Conservation (phyloP, 2,797 vertebrate genomes). For the Clarias pachynema region DNA sequence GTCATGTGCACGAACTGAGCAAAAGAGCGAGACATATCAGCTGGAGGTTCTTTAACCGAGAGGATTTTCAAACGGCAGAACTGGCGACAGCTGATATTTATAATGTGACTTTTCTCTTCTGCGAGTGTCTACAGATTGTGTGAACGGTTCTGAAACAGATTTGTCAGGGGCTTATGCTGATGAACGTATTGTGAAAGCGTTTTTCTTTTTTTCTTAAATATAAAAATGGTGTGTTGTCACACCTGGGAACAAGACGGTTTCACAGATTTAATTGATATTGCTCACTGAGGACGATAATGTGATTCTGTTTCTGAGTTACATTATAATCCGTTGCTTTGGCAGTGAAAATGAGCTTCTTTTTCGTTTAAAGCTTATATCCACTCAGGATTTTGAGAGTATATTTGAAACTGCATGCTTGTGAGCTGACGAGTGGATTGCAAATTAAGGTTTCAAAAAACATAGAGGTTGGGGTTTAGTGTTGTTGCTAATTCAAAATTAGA, state of each 20-base stretch:
- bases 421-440: not conserved
- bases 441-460: not conserved
- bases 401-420: not conserved
- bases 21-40: not conserved
- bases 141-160: not conserved
- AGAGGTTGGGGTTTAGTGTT: not conserved
- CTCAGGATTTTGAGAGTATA: not conserved
- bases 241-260: not conserved
- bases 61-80: not conserved
- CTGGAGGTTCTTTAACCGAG: not conserved
- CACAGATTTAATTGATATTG: constrained; percentile 5
- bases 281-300: not conserved
- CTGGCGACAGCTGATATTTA: not conserved
- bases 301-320: not conserved
- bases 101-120: not conserved
- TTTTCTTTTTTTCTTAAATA: not conserved
- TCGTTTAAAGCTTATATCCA: not conserved
- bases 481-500: not conserved
- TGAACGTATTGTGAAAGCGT: not conserved
- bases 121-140: not conserved
- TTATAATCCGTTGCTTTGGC: not conserved
- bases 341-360: not conserved
- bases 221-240: not conserved
- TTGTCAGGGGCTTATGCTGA: not conserved
- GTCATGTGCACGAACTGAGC: not conserved